A percentile compares a stretch with the other conserved stretches of the same genome.
phyloP scores from a whole-genome alignment of 2,797 vertebrate species.

The Eulemur mongoz region DNA sequence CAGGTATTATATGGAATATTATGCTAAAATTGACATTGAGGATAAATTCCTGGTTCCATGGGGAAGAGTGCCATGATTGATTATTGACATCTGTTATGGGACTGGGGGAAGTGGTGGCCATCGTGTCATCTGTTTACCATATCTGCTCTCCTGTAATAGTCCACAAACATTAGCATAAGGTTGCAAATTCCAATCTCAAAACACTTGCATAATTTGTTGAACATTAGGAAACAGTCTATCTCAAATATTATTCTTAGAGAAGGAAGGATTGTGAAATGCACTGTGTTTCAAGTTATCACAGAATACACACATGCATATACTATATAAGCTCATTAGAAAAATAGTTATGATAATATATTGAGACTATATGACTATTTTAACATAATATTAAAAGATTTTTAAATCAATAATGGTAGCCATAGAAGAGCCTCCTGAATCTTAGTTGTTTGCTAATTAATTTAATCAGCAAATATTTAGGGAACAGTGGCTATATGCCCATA shows the following conservation, averaged over 20 bases:
- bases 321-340: neutral
- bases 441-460: neutral
- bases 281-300: neutral
- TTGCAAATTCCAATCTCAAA: neutral
- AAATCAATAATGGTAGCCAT: neutral
- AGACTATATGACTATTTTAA: neutral
- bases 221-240: neutral
- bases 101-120: neutral
- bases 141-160: neutral
- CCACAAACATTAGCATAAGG: neutral
- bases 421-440: neutral
- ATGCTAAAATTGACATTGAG: neutral
- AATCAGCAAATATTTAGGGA: neutral
- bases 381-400: neutral
- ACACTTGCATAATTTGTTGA: neutral
- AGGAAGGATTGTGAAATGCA: neutral
- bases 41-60: neutral
- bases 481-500: neutral
- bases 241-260: neutral
- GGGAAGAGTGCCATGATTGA: neutral
- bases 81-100: neutral
- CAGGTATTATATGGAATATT: neutral
- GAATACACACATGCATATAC: neutral
- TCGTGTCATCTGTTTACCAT: rapidly evolving
- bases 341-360: neutral